phyloP scores from a whole-genome alignment of 1,140 invertebrate genomes.

The Psilanteris sp. region DNA sequence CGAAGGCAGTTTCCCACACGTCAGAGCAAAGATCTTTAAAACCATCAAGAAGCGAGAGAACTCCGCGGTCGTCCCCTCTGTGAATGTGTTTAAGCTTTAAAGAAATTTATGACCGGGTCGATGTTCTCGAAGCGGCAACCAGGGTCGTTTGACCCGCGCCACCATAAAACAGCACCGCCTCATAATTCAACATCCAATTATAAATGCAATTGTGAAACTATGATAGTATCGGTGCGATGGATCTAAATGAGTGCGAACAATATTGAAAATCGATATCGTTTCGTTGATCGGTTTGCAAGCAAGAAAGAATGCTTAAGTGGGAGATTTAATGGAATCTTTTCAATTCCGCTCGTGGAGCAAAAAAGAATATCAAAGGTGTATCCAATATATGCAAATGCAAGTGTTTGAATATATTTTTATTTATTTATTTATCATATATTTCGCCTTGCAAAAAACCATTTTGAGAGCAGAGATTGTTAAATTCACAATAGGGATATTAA shows the following conservation, averaged over 20 bases:
- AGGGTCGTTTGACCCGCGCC: slow-evolving; percentile 49
- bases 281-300: too few relatives aligned
- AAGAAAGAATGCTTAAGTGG: too few relatives aligned
- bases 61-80: slow-evolving; percentile 42
- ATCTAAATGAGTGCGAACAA: slow-evolving; percentile 41
- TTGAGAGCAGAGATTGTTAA: too few relatives aligned
- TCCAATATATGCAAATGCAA: too few relatives aligned
- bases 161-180: slow-evolving; percentile 55
- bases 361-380: too few relatives aligned
- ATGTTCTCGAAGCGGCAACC: slow-evolving; percentile 42
- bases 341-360: too few relatives aligned
- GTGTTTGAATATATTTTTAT: too few relatives aligned
- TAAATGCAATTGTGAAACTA: slow-evolving; percentile 59
- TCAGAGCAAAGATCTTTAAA: slow-evolving; percentile 26
- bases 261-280: slow-evolving; percentile 50
- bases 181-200: slow-evolving; percentile 63
- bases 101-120: slow-evolving; percentile 53
- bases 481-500: too few relatives aligned
- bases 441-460: too few relatives aligned
- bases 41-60: slow-evolving; percentile 15
- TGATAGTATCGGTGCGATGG: slow-evolving; percentile 28
- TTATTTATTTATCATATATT: too few relatives aligned
- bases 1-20: slow-evolving; percentile 51
- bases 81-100: slow-evolving; percentile 48
- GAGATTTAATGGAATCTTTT: too few relatives aligned